These are phyloP conservation scores for Quadroppia sp. DNA, from an alignment of 2,888 invertebrate genomes.

Conservation along the genomic window DNA sequence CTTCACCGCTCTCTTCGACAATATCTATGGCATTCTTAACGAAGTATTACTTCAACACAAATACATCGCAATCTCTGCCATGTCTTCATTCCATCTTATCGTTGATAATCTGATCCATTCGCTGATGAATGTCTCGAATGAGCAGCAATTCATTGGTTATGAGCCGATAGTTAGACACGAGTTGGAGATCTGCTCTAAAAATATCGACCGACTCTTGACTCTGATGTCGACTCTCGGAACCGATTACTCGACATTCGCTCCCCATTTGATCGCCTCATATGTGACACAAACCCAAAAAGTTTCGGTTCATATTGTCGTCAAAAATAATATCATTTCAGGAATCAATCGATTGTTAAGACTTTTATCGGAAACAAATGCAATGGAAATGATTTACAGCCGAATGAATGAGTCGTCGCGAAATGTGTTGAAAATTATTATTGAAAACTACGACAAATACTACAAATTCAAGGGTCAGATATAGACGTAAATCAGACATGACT, in stretches of 20 bases:
- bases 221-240: not conserved
- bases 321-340: not conserved
- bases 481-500: too few relatives aligned
- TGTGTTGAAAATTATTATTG: not conserved
- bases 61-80: slow-evolving; percentile 3
- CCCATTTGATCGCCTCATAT: slow-evolving; percentile 12
- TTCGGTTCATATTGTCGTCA: not conserved
- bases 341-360: not conserved
- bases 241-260: not conserved
- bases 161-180: not conserved
- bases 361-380: not conserved
- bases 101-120: not conserved
- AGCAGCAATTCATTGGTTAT: not conserved
- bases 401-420: not conserved
- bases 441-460: not conserved
- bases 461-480: slow-evolving; percentile 19
- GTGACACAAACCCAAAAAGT: not conserved
- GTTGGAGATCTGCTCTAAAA: slow-evolving; percentile 6
- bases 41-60: not conserved
- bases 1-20: not conserved
- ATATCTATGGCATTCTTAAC: not conserved
- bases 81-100: not conserved
- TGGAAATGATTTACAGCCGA: slow-evolving; percentile 1
- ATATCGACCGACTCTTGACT: slow-evolving; percentile 11
- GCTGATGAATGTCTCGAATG: not conserved